phyloP scores from a whole-genome alignment of 2,888 invertebrate genomes.

The Campaea margaritaria region DNA sequence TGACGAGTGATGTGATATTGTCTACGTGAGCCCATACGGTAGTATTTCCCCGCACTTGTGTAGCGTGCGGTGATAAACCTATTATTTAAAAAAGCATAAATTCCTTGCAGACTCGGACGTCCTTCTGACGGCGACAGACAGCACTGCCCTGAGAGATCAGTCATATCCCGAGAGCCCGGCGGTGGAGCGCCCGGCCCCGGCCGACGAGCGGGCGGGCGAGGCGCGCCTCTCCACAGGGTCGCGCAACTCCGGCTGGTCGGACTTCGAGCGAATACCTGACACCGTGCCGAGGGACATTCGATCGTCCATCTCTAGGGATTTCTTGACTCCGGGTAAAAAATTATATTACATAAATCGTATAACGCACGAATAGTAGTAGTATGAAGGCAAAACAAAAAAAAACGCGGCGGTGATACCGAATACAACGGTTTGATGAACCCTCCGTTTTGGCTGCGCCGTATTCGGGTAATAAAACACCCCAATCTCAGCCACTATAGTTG shows the following conservation, averaged over 20 bases:
- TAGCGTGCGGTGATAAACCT: too few relatives aligned
- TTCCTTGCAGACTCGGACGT: constrained; percentile 66
- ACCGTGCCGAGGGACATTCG: background rate
- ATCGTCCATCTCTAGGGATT: constrained; percentile 20
- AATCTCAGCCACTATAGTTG: too few relatives aligned
- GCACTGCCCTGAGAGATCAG: background rate
- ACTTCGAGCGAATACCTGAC: constrained; percentile 11
- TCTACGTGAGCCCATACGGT: too few relatives aligned
- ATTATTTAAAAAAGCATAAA: background rate
- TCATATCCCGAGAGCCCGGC: background rate
- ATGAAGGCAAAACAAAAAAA: too few relatives aligned
- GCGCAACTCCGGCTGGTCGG: constrained; percentile 7
- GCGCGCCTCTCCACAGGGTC: background rate
- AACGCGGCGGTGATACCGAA: too few relatives aligned
- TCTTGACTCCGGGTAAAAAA: constrained; percentile 29
- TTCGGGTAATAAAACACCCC: too few relatives aligned
- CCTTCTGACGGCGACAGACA: constrained; percentile 54
- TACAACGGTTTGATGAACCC: too few relatives aligned
- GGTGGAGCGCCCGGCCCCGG: background rate
- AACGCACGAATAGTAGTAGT: background rate
- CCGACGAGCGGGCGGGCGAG: background rate
- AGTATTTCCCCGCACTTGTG: too few relatives aligned
- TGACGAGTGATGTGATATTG: too few relatives aligned
- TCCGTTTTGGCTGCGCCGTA: too few relatives aligned
- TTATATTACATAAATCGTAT: background rate